Conservation (phyloP, 2,888 invertebrate genomes). For the Cosmia pyralina region DNA sequence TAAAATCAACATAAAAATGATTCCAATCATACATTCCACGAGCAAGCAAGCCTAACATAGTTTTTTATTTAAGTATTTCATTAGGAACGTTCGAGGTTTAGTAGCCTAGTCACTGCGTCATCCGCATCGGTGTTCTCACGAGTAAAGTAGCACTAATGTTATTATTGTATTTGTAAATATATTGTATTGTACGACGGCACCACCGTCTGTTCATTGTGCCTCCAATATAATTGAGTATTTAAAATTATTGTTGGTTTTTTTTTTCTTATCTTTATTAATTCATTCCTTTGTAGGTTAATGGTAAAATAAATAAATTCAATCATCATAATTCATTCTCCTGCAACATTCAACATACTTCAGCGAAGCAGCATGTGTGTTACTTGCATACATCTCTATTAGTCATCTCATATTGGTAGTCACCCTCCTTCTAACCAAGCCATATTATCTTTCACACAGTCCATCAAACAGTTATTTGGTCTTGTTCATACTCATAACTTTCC, state of each 20-base stretch:
- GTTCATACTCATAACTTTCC: too few species aligned
- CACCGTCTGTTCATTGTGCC: conserved; percentile 85
- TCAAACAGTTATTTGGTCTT: too few species aligned
- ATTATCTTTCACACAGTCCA: too few species aligned
- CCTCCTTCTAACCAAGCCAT: too few species aligned
- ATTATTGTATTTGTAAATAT: conserved; percentile 70
- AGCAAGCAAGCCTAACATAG: conserved; percentile 48
- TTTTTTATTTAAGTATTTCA: conserved; percentile 53
- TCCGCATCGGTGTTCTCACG: conserved; percentile 71
- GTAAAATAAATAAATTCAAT: too few species aligned
- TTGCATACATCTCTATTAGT: too few species aligned
- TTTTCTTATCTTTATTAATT: not conserved
- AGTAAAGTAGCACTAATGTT: conserved; percentile 60
- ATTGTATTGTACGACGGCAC: conserved; percentile 74
- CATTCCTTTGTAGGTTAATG: not conserved
- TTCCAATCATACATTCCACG: conserved; percentile 56
- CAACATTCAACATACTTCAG: too few species aligned
- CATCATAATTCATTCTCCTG: too few species aligned
- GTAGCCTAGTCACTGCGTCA: conserved; percentile 82
- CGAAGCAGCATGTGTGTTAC: too few species aligned
- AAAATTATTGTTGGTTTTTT: conserved; percentile 56
- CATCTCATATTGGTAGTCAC: too few species aligned
- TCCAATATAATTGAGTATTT: conserved; percentile 84
- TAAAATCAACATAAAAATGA: not conserved
- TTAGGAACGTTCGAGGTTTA: conserved; percentile 53